Base-by-base conservation (phyloP, 37 sponge, comb jelly and placozoan genomes). In the Hormiphora californensis region DNA sequence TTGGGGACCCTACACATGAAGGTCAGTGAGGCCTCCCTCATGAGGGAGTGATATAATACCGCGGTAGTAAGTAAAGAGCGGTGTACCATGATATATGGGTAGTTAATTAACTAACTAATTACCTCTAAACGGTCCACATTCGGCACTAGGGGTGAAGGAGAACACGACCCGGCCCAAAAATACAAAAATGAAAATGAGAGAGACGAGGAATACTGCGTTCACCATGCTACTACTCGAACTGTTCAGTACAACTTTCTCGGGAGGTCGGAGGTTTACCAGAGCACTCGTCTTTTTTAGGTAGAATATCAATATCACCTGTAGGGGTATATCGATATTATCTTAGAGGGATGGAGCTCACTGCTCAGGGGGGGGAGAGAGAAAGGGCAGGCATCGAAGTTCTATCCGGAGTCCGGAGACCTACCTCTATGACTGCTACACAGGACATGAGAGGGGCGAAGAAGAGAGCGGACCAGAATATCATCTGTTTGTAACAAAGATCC, bases 381-480 rank as follows among this genome's bases (percentile, higher is more conserved):
- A 9, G 53, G 53, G 15, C 9, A 17, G 9, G 15, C 9, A 49
- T 17, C 15, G 53, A 49, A 49, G 15, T 15, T 15, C 9, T 49
- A n/a, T n/a, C n/a, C n/a, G n/a, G n/a, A n/a, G n/a, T n/a, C n/a
- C n/a, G n/a, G n/a, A 30, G 27, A 5, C 23, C 27, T 28, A 57
- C 61, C 61, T 57, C 61, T 5, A 57, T 57, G n/a, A 57, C 61
- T 19, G 61, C 61, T 28, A 57, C 61, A 57, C 61, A 57, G n/a
- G n/a, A 57, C 61, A 57, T 57, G 7, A 57, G 61, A 57, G 61
- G 61, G 17, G 61, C n/a, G 61, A 57, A 57, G 61, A 57, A 57
- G 5, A 57, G n/a, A 5, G 61, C 61, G n/a, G 61, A 57, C 61
- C 61, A 57, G 61, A 57, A 57, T 21, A 57, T 57, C 61, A 57